phyloP scores from a whole-genome alignment of 2,797 vertebrate genomes.

The Aplochiton taeniatus region DNA sequence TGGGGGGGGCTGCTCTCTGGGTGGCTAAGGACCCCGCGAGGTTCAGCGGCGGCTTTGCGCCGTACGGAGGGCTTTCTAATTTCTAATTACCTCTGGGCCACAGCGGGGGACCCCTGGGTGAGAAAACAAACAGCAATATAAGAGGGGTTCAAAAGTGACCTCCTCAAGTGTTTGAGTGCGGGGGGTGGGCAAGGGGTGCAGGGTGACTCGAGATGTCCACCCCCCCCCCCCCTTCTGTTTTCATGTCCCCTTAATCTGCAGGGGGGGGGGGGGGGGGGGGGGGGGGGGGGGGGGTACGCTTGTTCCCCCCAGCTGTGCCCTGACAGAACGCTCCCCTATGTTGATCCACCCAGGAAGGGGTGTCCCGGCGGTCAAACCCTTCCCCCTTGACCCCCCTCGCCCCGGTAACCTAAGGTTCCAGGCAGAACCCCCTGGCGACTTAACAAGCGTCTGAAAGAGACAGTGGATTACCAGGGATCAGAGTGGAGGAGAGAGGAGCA shows the following conservation, averaged over 20 bases:
- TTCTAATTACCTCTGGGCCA: slow-evolving; percentile 40
- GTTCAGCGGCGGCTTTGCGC: slow-evolving; percentile 2
- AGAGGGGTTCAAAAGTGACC: slow-evolving; percentile 66
- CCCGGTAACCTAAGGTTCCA: slow-evolving; percentile 44
- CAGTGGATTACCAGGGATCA: slow-evolving; percentile 84
- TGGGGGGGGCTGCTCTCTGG: neutral
- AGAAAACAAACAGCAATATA: slow-evolving; percentile 53
- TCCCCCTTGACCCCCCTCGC: slow-evolving; percentile 58
- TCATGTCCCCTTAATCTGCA: slow-evolving; percentile 32
- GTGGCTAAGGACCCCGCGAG: slow-evolving; percentile 10
- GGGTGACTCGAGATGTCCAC: neutral
- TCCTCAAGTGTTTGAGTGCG: slow-evolving; percentile 57
- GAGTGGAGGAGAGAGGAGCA: slow-evolving; percentile 79
- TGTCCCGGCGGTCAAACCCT: slow-evolving; percentile 13
- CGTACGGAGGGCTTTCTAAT: slow-evolving; percentile 25
- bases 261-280: slow-evolving; percentile 14
- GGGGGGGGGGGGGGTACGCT: slow-evolving; percentile 20
- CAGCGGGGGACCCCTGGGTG: slow-evolving; percentile 24
- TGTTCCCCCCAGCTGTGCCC: slow-evolving; percentile 49
- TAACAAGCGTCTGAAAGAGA: slow-evolving; percentile 59
- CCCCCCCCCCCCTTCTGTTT: no score
- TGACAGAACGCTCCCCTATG: slow-evolving; percentile 36
- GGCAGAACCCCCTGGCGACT: slow-evolving; percentile 44
- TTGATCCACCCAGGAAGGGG: slow-evolving; percentile 26
- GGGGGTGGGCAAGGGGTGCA: neutral